phyloP scores from a whole-genome alignment of 2,888 invertebrate species.

The Gonocerus acuteangulatus region DNA sequence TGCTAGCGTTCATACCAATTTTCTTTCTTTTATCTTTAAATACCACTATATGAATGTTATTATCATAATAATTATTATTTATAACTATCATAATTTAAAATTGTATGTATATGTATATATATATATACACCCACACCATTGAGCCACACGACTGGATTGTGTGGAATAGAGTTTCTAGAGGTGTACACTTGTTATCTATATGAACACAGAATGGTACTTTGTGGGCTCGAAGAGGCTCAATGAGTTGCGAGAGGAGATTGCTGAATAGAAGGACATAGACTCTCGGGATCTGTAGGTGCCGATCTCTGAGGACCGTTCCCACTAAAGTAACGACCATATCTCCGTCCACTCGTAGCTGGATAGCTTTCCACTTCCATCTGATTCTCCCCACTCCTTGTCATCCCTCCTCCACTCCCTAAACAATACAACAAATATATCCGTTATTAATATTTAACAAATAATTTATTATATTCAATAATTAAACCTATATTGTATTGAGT shows the following conservation, averaged over 20 bases:
- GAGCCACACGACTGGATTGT: neutral
- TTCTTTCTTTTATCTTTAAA: neutral
- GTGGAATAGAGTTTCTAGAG: neutral
- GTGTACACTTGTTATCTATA: conserved; percentile 17
- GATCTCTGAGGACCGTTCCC: neutral
- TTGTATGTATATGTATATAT: conserved; percentile 1
- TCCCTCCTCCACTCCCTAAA: conserved; percentile 12
- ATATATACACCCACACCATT: too few relatives aligned
- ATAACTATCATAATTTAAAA: conserved; percentile 8
- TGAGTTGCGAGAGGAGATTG: conserved; percentile 32
- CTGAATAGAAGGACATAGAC: conserved; percentile 13
- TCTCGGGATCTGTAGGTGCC: neutral
- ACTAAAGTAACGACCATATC: conserved; percentile 13
- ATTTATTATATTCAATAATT: too few relatives aligned
- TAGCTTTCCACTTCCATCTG: conserved; percentile 24
- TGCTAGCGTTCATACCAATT: too few relatives aligned
- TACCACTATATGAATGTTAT: conserved; percentile 9
- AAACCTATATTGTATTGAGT: too few relatives aligned
- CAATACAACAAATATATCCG: neutral
- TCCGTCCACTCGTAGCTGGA: neutral
- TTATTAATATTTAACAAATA: too few relatives aligned
- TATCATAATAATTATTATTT: conserved; percentile 4
- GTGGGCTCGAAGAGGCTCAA: conserved; percentile 13
- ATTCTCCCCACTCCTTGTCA: neutral
- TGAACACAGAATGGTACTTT: conserved; percentile 24